Base-by-base conservation (phyloP, 2,888 invertebrate genomes). In the Amorpha juglandis region DNA sequence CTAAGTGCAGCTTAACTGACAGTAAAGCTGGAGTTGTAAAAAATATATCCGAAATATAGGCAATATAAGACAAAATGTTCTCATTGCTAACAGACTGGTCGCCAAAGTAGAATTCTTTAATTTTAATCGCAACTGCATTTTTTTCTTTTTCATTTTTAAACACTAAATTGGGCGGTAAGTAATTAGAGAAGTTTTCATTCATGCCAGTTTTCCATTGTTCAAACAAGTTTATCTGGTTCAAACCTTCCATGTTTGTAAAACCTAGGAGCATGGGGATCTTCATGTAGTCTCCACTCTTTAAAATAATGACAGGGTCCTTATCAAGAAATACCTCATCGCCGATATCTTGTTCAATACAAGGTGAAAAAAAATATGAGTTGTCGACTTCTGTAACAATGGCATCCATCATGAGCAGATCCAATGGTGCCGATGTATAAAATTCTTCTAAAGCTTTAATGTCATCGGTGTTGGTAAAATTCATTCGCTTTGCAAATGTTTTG, bases 121-220 rank as follows among this genome's bases (percentile, higher is more conserved):
- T 64, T 62, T 67, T 45, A 19, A 75, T 63, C 1, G 79, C 76
- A 6, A 87, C 70, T 63, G 71, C 62, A 64, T 81, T 73, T 68
- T 69, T 84, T 66, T 86, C 73, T 38, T 71, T 62, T 3, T 74
- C 68, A 62, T 48, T 75, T 6, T 72, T 66, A 70, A 85, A 85
- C 52, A 78, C 67, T 6, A 90, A 71, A 64, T 89, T 82, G 14
- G 69, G 74, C 1, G 89, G 87, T 19, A 90, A 48, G 64, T 86
- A 89, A 19, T 87, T 81, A 0, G 84, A 78, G 74, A 89, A 88
- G 0, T 79, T 82, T n/a, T 78, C 69, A 74, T 85, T 84, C 85
- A 90, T 88, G 65, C 47, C 70, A 6, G 70, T 6, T 65, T 77
- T 81, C 82, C 82, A 84, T 0, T 35, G 0, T 1, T 82, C 76